Evolutionary conservation across 1,140 invertebrate species (phyloP).

Genomic region (Ooceraea biroi): DNA sequence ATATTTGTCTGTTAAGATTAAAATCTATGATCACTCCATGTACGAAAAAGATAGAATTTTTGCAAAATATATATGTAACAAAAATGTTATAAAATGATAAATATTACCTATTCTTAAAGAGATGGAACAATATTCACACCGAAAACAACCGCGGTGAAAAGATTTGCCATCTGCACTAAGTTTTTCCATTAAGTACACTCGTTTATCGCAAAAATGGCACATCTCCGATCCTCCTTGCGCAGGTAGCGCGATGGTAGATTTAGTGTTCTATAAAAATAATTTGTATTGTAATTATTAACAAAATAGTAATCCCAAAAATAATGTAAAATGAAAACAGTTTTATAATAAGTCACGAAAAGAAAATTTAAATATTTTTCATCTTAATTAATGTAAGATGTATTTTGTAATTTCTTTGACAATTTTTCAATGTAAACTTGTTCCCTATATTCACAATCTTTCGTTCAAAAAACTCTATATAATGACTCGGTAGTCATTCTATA

Average conservation of each 20-base stretch:
- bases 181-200: constrained; percentile 95
- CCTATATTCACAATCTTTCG: too few relatives aligned
- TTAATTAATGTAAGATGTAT: too few relatives aligned
- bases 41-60: too few relatives aligned
- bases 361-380: too few relatives aligned
- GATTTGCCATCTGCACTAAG: constrained; percentile 94
- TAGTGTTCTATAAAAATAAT: constrained; percentile 86
- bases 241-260: constrained; percentile 87
- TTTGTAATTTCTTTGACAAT: too few relatives aligned
- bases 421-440: too few relatives aligned
- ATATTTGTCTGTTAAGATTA: too few relatives aligned
- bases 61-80: background rate
- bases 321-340: too few relatives aligned
- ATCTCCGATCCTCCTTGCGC: constrained; percentile 90
- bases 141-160: constrained; percentile 95
- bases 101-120: constrained; percentile 89
- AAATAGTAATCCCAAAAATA: background rate
- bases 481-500: too few relatives aligned
- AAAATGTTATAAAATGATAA: background rate
- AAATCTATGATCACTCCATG: too few relatives aligned
- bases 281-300: constrained; percentile 30
- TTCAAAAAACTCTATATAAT: too few relatives aligned
- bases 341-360: too few relatives aligned
- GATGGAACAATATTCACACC: constrained; percentile 91
- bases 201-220: constrained; percentile 95